Percentiles rank a stretch among this genome's conserved stretches.
These are phyloP conservation scores for Glossophaga mutica DNA, from an alignment of 2,797 vertebrate genomes.

Conservation along the genomic window DNA sequence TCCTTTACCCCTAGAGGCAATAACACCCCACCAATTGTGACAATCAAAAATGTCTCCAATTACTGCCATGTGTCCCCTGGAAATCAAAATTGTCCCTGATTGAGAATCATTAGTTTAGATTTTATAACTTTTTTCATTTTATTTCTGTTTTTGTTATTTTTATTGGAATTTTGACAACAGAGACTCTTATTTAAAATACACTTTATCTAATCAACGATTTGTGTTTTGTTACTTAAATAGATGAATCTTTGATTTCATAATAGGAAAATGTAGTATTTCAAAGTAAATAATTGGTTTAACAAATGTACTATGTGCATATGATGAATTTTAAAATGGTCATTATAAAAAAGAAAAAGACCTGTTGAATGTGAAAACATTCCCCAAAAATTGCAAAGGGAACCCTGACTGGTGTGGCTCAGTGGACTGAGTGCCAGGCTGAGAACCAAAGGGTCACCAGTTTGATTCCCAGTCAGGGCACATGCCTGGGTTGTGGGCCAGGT, in stretches of 20 bases:
- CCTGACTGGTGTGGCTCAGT: too few relatives aligned
- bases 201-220: neutral
- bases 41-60: neutral
- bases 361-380: neutral
- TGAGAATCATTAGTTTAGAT: neutral
- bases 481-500: too few relatives aligned
- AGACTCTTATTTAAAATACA: neutral
- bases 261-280: neutral
- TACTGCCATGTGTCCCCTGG: neutral
- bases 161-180: neutral
- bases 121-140: neutral
- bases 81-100: neutral
- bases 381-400: neutral
- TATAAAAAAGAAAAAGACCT: neutral
- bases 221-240: neutral
- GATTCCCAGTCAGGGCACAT: too few relatives aligned
- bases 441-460: too few relatives aligned
- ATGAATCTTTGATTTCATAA: neutral
- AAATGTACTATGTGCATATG: neutral
- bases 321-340: neutral
- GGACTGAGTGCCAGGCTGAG: too few relatives aligned
- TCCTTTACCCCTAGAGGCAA: accelerated
- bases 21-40: accelerated
- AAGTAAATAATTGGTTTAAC: neutral
- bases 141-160: neutral